Evolutionary conservation across 1,140 invertebrate genomes (phyloP).

Genomic region (Hyphantria cunea): DNA sequence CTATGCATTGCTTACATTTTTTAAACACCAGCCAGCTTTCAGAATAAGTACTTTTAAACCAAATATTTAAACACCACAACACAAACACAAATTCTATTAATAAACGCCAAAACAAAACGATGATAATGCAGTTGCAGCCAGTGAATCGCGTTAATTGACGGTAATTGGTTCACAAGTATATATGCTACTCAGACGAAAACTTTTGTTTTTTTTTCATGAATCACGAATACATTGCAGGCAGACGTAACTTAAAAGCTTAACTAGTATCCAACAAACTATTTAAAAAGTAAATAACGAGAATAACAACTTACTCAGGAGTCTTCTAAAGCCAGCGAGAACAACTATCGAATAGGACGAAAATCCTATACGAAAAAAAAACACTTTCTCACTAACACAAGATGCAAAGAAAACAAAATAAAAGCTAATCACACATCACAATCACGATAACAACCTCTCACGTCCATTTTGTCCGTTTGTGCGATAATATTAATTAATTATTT

Average conservation of each 20-base stretch:
- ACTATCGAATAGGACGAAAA: conserved; percentile 2
- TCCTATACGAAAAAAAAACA: conserved; percentile 44
- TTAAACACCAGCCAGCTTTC: not conserved
- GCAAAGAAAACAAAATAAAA: conserved; percentile 43
- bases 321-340: not conserved
- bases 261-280: conserved; percentile 1
- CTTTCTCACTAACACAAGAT: conserved; percentile 40
- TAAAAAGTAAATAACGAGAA: conserved; percentile 3
- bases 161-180: conserved; percentile 26
- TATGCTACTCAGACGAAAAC: conserved; percentile 7
- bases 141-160: conserved; percentile 32
- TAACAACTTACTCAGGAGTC: conserved; percentile 6
- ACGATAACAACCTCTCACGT: conserved; percentile 65
- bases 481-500: conserved; percentile 65
- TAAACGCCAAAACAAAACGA: conserved; percentile 19
- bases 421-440: conserved; percentile 58
- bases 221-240: conserved; percentile 30
- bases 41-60: not conserved
- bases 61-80: not conserved
- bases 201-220: conserved; percentile 14
- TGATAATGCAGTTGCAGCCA: conserved; percentile 5
- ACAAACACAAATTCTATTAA: conserved; percentile 8
- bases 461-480: conserved; percentile 55
- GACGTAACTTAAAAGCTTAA: conserved; percentile 10
- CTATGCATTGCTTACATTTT: no score